Base-by-base conservation (phyloP, 2,797 vertebrate species). In the Enteromius afrohamiltoni region DNA sequence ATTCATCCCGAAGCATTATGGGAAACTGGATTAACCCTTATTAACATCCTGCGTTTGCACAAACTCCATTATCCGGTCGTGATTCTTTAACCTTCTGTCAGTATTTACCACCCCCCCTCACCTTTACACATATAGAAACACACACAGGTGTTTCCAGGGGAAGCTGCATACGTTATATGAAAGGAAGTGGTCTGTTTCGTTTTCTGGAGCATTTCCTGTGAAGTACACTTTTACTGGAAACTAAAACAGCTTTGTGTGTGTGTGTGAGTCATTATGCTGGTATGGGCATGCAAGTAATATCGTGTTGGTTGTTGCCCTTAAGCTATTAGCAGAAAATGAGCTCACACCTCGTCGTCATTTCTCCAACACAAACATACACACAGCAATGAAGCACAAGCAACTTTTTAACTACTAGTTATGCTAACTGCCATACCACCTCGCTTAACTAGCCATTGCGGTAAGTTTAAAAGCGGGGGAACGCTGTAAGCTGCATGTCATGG, bases 121-220 rank as follows among this genome's bases (percentile, higher is more conserved):
- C 86, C 77, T 76, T 70, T 62, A 80, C 70, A 85, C 81, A 69
- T 67, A 79, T 47, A 79, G 53, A 76, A 67, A 69, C 81, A 81
- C 71, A 75, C n/a, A 85, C 86, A 89, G 84, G 82, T 86, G 80
- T 85, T 86, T 87, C 80, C 82, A 81, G 64, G 74, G 82, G 83
- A 88, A 87, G 80, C 67, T 34, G 53, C 6, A 13, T 17, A 51
- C 2, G 34, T 21, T 77, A 37, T 21, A 68, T 10, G 65, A 65
- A n/a, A 85, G 77, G 58, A 79, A 67, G 65, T 55, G 74, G 31
- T 10, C 26, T 51, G 47, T 49, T 68, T 74, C 8, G 53, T 45
- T 71, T 62, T 75, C 58, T 84, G 45, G 69, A 31, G 21, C 37
- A 47, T 84, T 80, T 85, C 83, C 85, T 88, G 37, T 14, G 64